Evolutionary conservation across 2,888 invertebrate genomes (phyloP).

Genomic region (Drosophila nigricruria): DNA sequence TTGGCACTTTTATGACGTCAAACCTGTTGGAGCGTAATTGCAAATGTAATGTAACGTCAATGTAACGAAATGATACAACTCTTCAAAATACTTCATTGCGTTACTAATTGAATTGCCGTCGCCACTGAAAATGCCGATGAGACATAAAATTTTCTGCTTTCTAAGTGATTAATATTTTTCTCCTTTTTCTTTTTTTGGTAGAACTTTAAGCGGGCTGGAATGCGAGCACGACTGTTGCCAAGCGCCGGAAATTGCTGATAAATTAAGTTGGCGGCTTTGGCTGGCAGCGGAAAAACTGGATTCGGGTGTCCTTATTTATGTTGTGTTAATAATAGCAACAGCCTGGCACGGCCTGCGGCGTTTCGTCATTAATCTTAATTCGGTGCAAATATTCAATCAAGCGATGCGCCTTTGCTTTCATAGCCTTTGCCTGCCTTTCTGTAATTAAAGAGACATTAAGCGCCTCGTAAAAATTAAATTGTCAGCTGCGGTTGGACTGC

Average conservation of each 20-base stretch:
- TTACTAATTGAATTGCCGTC: conserved; percentile 61
- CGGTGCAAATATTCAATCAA: conserved; percentile 72
- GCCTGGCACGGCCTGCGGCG: conserved; percentile 18
- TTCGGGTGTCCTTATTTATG: conserved; percentile 60
- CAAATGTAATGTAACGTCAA: conserved; percentile 21
- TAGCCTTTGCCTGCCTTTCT: conserved; percentile 17
- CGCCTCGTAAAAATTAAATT: conserved; percentile 76
- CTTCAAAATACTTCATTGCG: conserved; percentile 61
- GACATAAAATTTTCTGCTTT: neutral
- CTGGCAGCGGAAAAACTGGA: conserved; percentile 23
- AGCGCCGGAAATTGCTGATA: conserved; percentile 9
- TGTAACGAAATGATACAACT: conserved; percentile 24
- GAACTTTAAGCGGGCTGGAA: conserved; percentile 11
- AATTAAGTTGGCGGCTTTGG: conserved; percentile 27
- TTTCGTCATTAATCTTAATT: conserved; percentile 70
- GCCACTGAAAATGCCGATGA: conserved; percentile 3
- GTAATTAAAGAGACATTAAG: conserved; percentile 74
- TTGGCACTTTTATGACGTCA: conserved; percentile 42
- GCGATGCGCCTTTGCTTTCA: conserved; percentile 18
- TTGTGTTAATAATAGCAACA: conserved; percentile 52
- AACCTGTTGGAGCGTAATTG: conserved; percentile 61
- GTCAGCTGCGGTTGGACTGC: conserved; percentile 35
- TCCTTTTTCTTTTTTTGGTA: neutral
- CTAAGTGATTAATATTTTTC: conserved; percentile 59
- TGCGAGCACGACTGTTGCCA: conserved; percentile 24